These are phyloP conservation scores for Daboia siamensis DNA, from an alignment of 2,113 vertebrate species.

Conservation along the genomic window DNA sequence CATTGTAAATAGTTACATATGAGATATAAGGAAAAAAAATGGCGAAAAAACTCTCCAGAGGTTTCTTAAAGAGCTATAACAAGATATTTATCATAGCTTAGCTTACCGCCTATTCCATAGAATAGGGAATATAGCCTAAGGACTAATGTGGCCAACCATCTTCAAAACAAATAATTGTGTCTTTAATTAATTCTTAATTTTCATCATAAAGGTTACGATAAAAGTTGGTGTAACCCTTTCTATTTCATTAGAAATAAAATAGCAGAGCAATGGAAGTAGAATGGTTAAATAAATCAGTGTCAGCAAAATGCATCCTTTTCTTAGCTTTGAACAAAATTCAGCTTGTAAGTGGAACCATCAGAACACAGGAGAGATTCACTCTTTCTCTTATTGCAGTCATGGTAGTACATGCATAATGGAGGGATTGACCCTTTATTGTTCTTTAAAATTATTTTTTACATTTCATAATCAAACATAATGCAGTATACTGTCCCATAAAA, in stretches of 20 bases:
- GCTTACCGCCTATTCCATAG: not conserved
- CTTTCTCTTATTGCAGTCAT: conserved; percentile 31
- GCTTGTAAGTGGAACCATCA: not conserved
- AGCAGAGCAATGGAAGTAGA: not conserved
- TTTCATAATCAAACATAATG: not conserved
- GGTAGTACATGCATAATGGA: not conserved
- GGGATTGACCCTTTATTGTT: not conserved
- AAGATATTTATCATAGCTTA: not conserved
- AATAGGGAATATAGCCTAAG: not conserved
- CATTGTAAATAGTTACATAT: not conserved
- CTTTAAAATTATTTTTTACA: not conserved
- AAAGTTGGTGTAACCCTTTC: not conserved
- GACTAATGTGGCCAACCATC: not conserved
- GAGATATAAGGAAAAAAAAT: not conserved
- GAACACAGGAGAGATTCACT: conserved; percentile 13
- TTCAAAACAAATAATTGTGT: not conserved
- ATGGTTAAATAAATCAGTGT: not conserved
- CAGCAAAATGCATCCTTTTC: not conserved
- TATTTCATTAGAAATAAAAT: not conserved
- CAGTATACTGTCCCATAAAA: not conserved
- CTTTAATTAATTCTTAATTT: not conserved
- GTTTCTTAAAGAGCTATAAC: not conserved
- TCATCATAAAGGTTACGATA: not conserved
- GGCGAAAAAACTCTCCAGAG: not conserved
- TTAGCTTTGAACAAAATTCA: not conserved